phyloP scores from a whole-genome alignment of 2,113 vertebrate genomes.

The Cavia aperea region DNA sequence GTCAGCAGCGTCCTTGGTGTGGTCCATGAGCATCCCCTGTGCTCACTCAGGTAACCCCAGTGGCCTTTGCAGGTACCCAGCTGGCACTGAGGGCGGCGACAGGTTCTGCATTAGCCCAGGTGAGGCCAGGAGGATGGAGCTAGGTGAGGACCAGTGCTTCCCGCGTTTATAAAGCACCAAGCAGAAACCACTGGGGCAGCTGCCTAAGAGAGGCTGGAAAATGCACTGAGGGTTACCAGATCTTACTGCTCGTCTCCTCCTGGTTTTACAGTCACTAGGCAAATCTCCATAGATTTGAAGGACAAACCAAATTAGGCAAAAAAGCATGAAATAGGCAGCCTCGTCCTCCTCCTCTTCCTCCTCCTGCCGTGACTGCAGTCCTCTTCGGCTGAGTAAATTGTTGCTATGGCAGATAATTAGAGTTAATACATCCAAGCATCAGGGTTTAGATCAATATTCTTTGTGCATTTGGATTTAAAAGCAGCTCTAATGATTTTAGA shows the following conservation, averaged over 20 bases:
- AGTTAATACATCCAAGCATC: slow-evolving; percentile 23
- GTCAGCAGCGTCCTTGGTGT: background rate
- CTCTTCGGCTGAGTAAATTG: slow-evolving; percentile 15
- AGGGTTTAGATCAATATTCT: slow-evolving; percentile 7
- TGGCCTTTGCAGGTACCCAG: background rate
- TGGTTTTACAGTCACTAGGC: slow-evolving; percentile 5
- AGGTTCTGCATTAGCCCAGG: background rate
- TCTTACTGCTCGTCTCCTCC: background rate
- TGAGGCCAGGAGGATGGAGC: background rate
- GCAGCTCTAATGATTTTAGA: slow-evolving; percentile 44
- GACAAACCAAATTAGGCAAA: slow-evolving; percentile 40
- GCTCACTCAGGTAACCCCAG: too few relatives aligned
- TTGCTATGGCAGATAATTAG: slow-evolving; percentile 40
- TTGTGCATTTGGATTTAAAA: slow-evolving; percentile 45
- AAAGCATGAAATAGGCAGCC: background rate
- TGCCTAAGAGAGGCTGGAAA: background rate
- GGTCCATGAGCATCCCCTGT: background rate
- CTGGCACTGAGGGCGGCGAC: background rate
- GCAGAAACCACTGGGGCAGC: background rate
- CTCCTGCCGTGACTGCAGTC: background rate
- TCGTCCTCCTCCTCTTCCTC: background rate
- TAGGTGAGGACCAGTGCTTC: background rate
- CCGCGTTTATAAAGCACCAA: background rate
- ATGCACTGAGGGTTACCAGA: background rate
- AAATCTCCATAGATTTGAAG: slow-evolving; percentile 18